Percentiles rank a stretch among this genome's conserved stretches.
phyloP scores from a whole-genome alignment of 2,113 vertebrate species.

The Cinclus cinclus region DNA sequence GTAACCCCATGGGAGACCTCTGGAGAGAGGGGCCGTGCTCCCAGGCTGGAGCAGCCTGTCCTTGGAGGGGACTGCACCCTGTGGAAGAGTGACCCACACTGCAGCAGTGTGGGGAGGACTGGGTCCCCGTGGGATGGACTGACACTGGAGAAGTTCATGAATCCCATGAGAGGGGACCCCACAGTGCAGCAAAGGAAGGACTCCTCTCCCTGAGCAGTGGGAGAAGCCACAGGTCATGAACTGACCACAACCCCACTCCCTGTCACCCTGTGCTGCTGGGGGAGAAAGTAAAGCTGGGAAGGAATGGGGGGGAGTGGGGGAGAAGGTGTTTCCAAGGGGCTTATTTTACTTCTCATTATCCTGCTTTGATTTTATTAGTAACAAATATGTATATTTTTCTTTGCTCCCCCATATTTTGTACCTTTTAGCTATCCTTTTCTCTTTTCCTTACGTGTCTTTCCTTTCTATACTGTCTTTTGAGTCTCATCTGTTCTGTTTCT shows the following conservation, averaged over 20 bases:
- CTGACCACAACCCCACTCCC: background rate
- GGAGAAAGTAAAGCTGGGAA: background rate
- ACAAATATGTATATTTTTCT: background rate
- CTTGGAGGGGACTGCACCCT: too few relatives aligned
- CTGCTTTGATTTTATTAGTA: background rate
- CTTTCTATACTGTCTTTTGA: background rate
- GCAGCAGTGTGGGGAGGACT: too few relatives aligned
- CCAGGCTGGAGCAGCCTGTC: too few relatives aligned
- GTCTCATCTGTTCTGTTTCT: background rate
- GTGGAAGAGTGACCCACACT: too few relatives aligned
- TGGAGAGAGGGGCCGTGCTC: too few relatives aligned
- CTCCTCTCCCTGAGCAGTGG: background rate
- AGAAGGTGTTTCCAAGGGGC: background rate
- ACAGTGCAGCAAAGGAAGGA: background rate
- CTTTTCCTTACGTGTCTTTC: background rate
- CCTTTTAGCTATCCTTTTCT: background rate
- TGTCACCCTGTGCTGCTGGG: fast-evolving
- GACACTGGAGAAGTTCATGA: too few relatives aligned
- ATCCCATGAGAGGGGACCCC: too few relatives aligned
- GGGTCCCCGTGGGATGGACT: too few relatives aligned
- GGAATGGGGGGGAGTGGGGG: too few relatives aligned
- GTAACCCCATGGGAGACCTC: too few relatives aligned
- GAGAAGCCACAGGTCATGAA: background rate
- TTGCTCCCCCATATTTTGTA: background rate
- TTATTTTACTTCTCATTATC: background rate